phyloP scores from a whole-genome alignment of 2,113 vertebrate species.

The Cavia aperea region DNA sequence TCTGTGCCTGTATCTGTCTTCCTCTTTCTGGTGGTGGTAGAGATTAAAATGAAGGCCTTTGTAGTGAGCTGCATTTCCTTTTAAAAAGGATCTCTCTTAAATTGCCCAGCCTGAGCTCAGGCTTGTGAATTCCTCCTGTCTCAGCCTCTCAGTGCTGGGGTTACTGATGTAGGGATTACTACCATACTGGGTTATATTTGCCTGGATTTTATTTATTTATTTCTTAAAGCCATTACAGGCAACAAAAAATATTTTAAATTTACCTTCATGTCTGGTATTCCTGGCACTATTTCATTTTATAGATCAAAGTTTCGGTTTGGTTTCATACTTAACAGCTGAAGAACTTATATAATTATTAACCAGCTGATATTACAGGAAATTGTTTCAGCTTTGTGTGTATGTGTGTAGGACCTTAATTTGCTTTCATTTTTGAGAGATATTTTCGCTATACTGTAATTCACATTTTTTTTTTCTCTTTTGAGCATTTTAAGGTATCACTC shows the following conservation, averaged over 20 bases:
- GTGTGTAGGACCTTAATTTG: neutral
- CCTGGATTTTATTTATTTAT: neutral
- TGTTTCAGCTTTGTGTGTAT: neutral
- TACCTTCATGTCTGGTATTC: conserved; percentile 12
- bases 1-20: neutral
- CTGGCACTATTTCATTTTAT: neutral
- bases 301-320: neutral
- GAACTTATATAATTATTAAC: conserved; percentile 2
- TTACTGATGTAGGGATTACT: neutral
- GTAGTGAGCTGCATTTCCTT: neutral
- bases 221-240: conserved; percentile 17
- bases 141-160: neutral
- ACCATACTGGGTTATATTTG: neutral
- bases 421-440: conserved; percentile 4
- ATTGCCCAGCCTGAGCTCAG: neutral
- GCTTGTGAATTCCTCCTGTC: neutral
- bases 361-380: neutral
- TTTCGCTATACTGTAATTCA: neutral
- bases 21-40: neutral
- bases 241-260: neutral
- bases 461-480: neutral
- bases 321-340: neutral
- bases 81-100: neutral
- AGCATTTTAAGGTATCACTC: conserved; percentile 4
- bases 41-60: neutral